Evolutionary conservation across 2,888 invertebrate genomes (phyloP).

Genomic region (Chironomus riparius): DNA sequence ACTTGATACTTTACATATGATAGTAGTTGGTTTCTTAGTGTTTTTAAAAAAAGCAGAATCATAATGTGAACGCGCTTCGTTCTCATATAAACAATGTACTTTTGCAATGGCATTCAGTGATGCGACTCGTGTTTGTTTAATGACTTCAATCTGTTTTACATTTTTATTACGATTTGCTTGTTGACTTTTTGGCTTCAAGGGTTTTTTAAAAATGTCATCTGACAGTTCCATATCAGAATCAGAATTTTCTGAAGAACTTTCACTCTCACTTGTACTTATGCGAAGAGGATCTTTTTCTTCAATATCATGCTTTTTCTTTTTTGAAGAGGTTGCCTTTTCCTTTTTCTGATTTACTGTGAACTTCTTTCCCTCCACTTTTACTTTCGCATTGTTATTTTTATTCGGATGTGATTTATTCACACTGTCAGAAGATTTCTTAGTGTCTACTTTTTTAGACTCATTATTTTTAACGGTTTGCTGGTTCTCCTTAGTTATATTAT

Average conservation of each 20-base stretch:
- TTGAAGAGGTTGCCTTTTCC: background rate
- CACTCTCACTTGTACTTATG: background rate
- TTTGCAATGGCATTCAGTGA: constrained; percentile 82
- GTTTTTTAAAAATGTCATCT: constrained; percentile 9
- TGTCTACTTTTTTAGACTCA: background rate
- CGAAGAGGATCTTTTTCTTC: constrained; percentile 1
- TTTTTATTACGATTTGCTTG: background rate
- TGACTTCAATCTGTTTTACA: background rate
- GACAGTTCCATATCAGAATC: background rate
- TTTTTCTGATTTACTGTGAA: background rate
- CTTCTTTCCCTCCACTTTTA: background rate
- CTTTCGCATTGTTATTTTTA: no score
- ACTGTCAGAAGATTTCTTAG: background rate
- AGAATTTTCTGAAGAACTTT: background rate
- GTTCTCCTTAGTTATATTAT: background rate
- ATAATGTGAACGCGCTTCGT: constrained; percentile 58
- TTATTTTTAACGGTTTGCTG: background rate
- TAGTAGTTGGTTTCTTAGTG: constrained; percentile 27
- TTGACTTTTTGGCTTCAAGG: background rate
- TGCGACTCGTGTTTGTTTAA: constrained; percentile 69
- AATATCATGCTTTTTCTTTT: background rate
- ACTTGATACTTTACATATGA: constrained; percentile 28
- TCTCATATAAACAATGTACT: constrained; percentile 84
- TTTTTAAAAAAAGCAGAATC: constrained; percentile 50
- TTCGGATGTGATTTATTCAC: no score